These are phyloP conservation scores for Brachionus sp. DNA, from an alignment of 1,140 invertebrate species.

Conservation along the genomic window DNA sequence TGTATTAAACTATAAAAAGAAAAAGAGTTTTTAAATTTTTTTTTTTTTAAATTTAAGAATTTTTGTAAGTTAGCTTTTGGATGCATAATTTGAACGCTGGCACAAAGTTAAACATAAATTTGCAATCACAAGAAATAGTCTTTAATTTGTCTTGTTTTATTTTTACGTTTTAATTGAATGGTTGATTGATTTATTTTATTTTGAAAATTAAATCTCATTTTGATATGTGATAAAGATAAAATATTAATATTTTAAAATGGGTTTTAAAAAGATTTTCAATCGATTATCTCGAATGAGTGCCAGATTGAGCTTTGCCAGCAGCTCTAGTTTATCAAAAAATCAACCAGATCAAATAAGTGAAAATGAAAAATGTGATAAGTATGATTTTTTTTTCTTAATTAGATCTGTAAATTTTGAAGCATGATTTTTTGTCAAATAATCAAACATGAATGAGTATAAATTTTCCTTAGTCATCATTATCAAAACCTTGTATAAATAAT, in stretches of 20 bases:
- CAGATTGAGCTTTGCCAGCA: not conserved
- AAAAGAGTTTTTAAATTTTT: not conserved
- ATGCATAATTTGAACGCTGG: slow-evolving; percentile 34
- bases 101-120: not conserved
- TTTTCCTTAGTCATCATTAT: not conserved
- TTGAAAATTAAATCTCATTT: not conserved
- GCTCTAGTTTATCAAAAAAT: not conserved
- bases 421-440: not conserved
- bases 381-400: not conserved
- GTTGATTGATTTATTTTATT: not conserved
- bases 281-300: not conserved
- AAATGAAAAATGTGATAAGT: slow-evolving; percentile 1
- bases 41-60: not conserved
- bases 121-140: not conserved
- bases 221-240: not conserved
- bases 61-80: not conserved
- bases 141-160: slow-evolving; percentile 4
- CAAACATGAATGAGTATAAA: not conserved
- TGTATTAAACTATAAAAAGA: not conserved
- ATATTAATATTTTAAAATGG: not conserved
- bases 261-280: not conserved
- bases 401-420: not conserved
- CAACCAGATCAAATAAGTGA: not conserved
- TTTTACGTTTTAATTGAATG: not conserved
- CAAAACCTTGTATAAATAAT: not conserved